phyloP scores from a whole-genome alignment of 2,797 vertebrate genomes.

The Lepidocolaptes lacrymiger region DNA sequence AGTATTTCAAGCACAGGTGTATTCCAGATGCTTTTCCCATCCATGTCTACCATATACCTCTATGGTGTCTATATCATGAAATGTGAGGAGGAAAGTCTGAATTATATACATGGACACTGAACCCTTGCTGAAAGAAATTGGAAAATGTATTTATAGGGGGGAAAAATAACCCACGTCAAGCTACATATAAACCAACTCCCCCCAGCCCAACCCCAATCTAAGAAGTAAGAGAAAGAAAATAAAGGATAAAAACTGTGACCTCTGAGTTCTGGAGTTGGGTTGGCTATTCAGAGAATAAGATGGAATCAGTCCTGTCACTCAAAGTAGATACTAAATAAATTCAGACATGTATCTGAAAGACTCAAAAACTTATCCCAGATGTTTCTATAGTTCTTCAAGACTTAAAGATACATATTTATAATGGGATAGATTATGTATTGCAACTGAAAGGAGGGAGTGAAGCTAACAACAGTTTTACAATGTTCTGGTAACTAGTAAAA shows the following conservation, averaged over 20 bases:
- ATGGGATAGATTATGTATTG: slow-evolving; percentile 40
- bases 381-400: slow-evolving; percentile 23
- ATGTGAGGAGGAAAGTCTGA: not conserved
- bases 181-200: not conserved
- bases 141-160: not conserved
- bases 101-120: not conserved
- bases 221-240: not conserved
- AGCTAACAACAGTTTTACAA: not conserved
- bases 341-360: slow-evolving; percentile 16
- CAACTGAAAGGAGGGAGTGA: slow-evolving; percentile 43
- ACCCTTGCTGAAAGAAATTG: not conserved
- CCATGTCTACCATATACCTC: not conserved
- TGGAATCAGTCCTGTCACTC: not conserved
- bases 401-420: not conserved
- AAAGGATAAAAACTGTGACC: not conserved
- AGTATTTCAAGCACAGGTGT: not conserved
- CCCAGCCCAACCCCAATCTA: not conserved
- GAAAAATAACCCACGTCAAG: not conserved
- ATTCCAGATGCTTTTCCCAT: not conserved
- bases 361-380: slow-evolving; percentile 15
- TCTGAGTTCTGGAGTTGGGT: not conserved
- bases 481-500: not conserved
- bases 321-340: slow-evolving; percentile 32
- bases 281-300: not conserved
- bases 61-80: not conserved